Evolutionary conservation across 1,140 invertebrate species (phyloP).

Genomic region (Achroia grisella): DNA sequence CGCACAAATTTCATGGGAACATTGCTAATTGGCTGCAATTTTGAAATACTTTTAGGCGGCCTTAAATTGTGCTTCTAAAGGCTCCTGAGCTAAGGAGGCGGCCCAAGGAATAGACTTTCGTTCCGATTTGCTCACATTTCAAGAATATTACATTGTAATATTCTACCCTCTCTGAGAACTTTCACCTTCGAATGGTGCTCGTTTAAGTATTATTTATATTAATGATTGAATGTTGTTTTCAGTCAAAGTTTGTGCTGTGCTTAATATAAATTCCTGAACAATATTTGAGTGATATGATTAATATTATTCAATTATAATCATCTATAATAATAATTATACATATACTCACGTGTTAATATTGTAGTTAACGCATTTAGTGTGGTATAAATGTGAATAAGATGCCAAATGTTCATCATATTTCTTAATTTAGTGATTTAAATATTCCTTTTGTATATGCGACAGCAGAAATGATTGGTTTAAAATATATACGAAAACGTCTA

Average conservation of each 20-base stretch:
- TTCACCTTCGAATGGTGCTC: too few species aligned
- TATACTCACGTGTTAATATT: conserved; percentile 47
- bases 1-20: too few species aligned
- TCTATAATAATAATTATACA: conserved; percentile 19
- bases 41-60: neutral
- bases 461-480: too few species aligned
- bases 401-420: conserved; percentile 55
- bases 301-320: conserved; percentile 26
- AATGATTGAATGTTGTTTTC: conserved; percentile 9
- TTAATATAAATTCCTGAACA: conserved; percentile 24
- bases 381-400: conserved; percentile 53
- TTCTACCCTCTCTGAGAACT: too few species aligned
- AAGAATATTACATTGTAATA: too few species aligned
- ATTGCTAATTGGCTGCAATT: too few species aligned
- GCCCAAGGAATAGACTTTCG: too few species aligned
- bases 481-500: too few species aligned
- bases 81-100: too few species aligned
- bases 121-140: too few species aligned
- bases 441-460: conserved; percentile 2
- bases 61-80: neutral
- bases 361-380: conserved; percentile 41
- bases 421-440: conserved; percentile 19
- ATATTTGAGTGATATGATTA: conserved; percentile 38
- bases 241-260: conserved; percentile 50
- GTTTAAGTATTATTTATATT: neutral